Conservation (phyloP, 2,797 vertebrate genomes). For the Brachymystax lenok region DNA sequence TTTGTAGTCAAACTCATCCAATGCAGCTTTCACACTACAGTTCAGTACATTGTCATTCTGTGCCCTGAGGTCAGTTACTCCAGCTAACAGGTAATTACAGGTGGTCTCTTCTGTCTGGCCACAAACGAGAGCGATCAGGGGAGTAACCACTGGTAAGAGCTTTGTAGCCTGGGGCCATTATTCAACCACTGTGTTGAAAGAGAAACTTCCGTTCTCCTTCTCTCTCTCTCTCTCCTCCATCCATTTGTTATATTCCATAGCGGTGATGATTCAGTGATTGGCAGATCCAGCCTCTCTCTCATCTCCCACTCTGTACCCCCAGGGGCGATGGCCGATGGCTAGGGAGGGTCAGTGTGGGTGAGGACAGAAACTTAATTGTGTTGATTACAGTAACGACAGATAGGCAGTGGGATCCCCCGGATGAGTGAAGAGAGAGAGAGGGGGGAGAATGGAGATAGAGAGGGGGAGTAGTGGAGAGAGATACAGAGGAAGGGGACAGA, state of each 20-base stretch:
- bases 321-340: conserved; percentile 32
- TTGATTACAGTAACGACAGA: conserved; percentile 70
- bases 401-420: conserved; percentile 34
- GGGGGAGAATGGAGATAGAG: background rate
- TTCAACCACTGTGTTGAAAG: conserved; percentile 50
- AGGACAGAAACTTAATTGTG: conserved; percentile 60
- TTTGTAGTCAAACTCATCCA: too few species aligned
- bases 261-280: conserved; percentile 72
- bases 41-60: conserved; percentile 15
- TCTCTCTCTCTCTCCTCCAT: conserved; percentile 6
- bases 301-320: conserved; percentile 45
- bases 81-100: conserved; percentile 58
- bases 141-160: conserved; percentile 43
- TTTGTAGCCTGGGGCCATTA: conserved; percentile 43
- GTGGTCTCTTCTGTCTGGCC: conserved; percentile 28
- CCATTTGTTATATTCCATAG: conserved; percentile 59
- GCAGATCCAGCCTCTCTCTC: conserved; percentile 44
- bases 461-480: conserved; percentile 15
- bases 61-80: conserved; percentile 41
- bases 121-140: conserved; percentile 39
- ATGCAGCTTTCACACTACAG: background rate
- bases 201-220: conserved; percentile 36
- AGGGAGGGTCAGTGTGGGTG: conserved; percentile 47
- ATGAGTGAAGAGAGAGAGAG: conserved; percentile 24
- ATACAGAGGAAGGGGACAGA: conserved; percentile 22